Base-by-base conservation (phyloP, 1,140 invertebrate genomes). In the Anthonomus grandis region DNA sequence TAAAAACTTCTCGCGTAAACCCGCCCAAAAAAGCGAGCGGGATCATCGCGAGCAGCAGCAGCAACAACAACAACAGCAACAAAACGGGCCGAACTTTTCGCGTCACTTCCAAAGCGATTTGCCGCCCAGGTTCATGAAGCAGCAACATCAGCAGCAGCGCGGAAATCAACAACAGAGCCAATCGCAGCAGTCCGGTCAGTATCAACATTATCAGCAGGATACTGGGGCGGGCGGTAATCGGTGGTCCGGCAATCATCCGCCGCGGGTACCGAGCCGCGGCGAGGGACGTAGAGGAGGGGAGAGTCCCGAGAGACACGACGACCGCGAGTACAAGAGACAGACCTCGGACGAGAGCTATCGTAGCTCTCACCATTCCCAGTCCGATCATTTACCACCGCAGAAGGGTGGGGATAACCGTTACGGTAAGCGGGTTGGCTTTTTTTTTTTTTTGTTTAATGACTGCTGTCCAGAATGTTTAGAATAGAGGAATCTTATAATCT, bases 121-220 rank as follows among this genome's bases (percentile, higher is more conserved):
- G 60, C 90, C 91, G 24, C 91, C 91, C 27, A 79, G 91, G 36
- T 93, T 95, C 74, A 83, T 89, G 69, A 90, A 87, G 64, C 74
- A 77, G 63, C 45, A 86, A 65, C 74, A 76, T 63, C 34, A 42
- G 4, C 2, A 68, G 67, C 44, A 65, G 65, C 52, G 50, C 53
- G 23, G 61, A n/a, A n/a, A n/a, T n/a, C n/a, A n/a, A n/a, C 41
- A 45, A 23, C 61, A 60, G 34, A 44, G 31, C 36, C 49, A 37
- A 31, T 41, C 27, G 8, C 23, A 31, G 15, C 24, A 48, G 12
- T 27, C 47, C 17, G 13, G 21, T 46, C 48, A 53, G 38, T 56
- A 24, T 37, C 44, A 60, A 51, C 23, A 53, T 13, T 54, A 54
- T 25, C 53, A 60, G 13, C 21, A 37, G 0, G n/a, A n/a, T n/a